Conservation (phyloP, 2,113 vertebrate species). For the Brienomyrus brachyistius region DNA sequence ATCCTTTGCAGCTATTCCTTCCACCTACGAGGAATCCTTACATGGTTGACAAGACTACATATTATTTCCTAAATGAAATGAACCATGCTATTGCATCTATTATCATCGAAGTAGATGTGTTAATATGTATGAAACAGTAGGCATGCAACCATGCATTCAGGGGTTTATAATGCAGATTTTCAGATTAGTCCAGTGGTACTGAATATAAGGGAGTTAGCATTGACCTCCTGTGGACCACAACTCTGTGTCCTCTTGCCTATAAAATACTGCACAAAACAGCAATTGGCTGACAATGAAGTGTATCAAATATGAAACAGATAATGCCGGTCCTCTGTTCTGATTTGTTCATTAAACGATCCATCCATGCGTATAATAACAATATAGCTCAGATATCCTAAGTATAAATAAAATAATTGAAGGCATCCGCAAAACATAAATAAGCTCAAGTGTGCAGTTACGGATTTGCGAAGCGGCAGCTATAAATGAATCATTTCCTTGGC, state of each 20-base stretch:
- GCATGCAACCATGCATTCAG: neutral
- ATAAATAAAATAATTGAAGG: conserved; percentile 8
- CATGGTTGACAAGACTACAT: neutral
- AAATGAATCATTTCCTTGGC: neutral
- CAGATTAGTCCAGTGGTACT: neutral
- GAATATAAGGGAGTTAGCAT: neutral
- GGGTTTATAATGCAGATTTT: neutral
- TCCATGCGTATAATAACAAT: conserved; percentile 1
- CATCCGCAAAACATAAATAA: neutral
- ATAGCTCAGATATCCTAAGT: neutral
- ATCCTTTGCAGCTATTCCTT: neutral
- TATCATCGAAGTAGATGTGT: neutral
- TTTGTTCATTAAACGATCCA: neutral
- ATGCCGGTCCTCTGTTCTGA: neutral
- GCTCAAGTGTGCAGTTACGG: neutral
- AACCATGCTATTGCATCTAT: neutral
- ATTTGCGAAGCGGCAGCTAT: neutral
- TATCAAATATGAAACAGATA: conserved; percentile 9
- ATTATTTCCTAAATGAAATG: neutral
- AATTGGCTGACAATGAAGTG: conserved; percentile 4
- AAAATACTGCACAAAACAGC: neutral
- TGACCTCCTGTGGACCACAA: neutral
- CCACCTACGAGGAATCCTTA: neutral
- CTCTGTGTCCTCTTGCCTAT: neutral
- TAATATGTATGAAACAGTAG: conserved; percentile 5